Conservation (phyloP, 2,797 vertebrate genomes). For the Clamator glandarius region DNA sequence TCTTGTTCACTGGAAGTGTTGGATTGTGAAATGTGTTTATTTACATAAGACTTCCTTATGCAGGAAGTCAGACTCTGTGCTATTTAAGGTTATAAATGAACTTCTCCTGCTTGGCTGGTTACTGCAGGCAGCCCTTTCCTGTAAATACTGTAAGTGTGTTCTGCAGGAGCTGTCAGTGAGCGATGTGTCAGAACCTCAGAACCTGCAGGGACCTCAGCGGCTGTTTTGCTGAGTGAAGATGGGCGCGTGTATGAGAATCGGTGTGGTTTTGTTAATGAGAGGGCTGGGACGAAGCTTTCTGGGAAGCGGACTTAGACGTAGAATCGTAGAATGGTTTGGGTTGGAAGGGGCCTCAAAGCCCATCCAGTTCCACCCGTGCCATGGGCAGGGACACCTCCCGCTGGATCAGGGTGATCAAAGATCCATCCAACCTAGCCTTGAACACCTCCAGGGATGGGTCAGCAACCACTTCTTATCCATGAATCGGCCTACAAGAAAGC, state of each 20-base stretch:
- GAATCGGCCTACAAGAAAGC: no score
- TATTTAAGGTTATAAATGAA: slow-evolving; percentile 55
- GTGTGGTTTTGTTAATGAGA: not conserved
- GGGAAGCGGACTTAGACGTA: not conserved
- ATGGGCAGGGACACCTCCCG: no score
- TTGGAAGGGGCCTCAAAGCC: no score
- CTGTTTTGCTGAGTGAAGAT: not conserved
- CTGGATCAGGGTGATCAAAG: no score
- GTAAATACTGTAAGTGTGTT: slow-evolving; percentile 28
- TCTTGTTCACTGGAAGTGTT: not conserved
- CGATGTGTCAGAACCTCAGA: not conserved
- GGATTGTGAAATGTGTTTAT: slow-evolving; percentile 58
- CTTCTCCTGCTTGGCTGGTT: slow-evolving; percentile 26
- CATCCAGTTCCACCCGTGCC: no score
- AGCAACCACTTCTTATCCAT: no score
- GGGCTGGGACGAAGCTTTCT: not conserved
- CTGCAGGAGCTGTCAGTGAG: not conserved
- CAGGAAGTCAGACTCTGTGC: slow-evolving; percentile 43
- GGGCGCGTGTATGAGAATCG: not conserved
- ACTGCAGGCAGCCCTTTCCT: slow-evolving; percentile 41
- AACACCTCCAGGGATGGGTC: no score
- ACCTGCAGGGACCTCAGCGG: not conserved
- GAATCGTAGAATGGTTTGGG: no score
- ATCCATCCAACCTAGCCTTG: no score
- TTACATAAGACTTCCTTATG: slow-evolving; percentile 47